phyloP scores from a whole-genome alignment of 2,113 vertebrate genomes.

The Seriola rivoliana region DNA sequence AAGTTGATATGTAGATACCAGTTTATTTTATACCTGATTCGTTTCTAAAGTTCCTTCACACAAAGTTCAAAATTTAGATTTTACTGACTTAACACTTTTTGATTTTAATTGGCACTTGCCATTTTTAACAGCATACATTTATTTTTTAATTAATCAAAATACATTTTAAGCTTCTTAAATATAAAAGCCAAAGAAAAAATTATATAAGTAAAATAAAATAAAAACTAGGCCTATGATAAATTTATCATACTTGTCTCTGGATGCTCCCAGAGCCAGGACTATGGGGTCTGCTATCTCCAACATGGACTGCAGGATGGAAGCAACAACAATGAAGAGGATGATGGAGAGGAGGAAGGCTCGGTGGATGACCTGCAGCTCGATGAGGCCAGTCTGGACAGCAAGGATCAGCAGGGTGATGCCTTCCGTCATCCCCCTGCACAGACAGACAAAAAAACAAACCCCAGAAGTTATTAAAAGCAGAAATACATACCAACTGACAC shows the following conservation, averaged over 20 bases:
- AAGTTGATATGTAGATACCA: too few species aligned
- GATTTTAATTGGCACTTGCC: too few species aligned
- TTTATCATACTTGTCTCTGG: conserved; percentile 93
- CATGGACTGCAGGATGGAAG: conserved; percentile 98
- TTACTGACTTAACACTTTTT: too few species aligned
- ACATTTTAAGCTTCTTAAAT: too few species aligned
- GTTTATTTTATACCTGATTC: too few species aligned
- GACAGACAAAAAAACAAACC: background rate
- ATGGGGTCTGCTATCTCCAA: conserved; percentile 99
- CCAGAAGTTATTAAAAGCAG: background rate
- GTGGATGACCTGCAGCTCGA: conserved; percentile 97
- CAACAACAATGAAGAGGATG: conserved; percentile 98
- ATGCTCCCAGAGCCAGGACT: conserved; percentile 95
- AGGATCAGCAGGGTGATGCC: conserved; percentile 95
- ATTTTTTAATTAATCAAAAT: too few species aligned
- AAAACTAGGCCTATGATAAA: background rate
- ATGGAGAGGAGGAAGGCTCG: conserved; percentile 98
- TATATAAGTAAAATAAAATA: background rate
- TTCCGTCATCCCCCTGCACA: conserved; percentile 95
- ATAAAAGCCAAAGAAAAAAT: background rate
- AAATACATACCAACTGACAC: background rate
- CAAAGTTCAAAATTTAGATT: too few species aligned
- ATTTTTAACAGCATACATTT: too few species aligned
- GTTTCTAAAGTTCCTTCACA: too few species aligned
- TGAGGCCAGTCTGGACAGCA: conserved; percentile 97